Base-by-base conservation (phyloP, 2,797 vertebrate species). In the Enteromius fasciolatus region DNA sequence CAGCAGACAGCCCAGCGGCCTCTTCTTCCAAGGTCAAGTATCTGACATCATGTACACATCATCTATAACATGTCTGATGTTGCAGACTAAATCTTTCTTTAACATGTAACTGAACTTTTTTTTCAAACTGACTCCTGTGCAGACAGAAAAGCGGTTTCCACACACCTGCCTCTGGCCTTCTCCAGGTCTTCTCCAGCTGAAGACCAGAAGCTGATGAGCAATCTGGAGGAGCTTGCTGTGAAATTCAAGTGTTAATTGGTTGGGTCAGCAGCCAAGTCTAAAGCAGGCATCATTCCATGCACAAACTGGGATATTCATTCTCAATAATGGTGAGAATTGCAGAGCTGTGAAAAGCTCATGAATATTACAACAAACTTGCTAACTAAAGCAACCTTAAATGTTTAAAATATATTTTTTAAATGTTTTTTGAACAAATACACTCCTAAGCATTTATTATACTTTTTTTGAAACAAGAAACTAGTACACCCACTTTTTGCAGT, bases 21-120 rank as follows among this genome's bases (percentile, higher is more conserved):
- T 90, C 72, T 96, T 96, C 92, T 96, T 96, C 89, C 96, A 96
- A 88, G 95, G 96, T 95, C 69, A 69, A 12, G 12, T 3, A 46
- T 44, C 20, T 59, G n/a, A n/a, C n/a, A n/a, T n/a, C n/a, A n/a
- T n/a, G 39, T 41, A 10, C 39, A 41, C 39, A 41, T 41, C 39
- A 41, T 41, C 39, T 41, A 41, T 41, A 41, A 41, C 39, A 41
- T 41, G 39, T 41, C 39, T 41, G 39, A 41, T 41, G 3, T 36
- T 12, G 11, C 48, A 15, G 11, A 74, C 33, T 41, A 36, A 36
- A 75, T 0, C n/a, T 59, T n/a, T 70, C 14, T 41, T 63, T 54
- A 50, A 67, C 33, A 25, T 54, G n/a, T 28, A 61, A 36, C 33
- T 61, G 3, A 84, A 63, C 5, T 50, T 77, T 23, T 36, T 0